Evolutionary conservation across 2,797 vertebrate species (phyloP), one percentile per base, ranked within the genome.

Genomic region (Sebastes taczanowskii): DNA sequence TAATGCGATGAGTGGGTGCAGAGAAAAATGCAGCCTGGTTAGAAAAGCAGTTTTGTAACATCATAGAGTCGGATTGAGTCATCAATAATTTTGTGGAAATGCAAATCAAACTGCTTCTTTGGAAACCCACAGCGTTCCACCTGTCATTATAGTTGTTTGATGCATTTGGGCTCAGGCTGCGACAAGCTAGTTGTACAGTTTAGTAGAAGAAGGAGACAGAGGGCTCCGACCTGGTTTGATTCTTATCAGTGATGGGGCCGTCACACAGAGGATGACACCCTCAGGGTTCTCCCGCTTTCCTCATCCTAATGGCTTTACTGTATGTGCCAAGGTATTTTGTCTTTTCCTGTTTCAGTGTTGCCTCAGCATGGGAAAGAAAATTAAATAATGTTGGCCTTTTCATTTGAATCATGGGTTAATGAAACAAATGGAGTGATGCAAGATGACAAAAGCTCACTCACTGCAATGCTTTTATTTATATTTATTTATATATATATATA

Each of bases 161-260:
- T 25, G 2, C 20, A 9, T 35, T 14, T 35, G n/a, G 5, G 10
- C 34, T 25, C 35, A 27, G 63, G 23, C 23, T 14, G 14, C 4
- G 16, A n/a, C 10, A n/a, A n/a, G 25, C 25, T 49, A 0, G 42
- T 22, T 61, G 14, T 29, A 29, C 14, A 25, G 22, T 46, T 71
- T 5, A 25, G 14, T 30, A 35, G 22, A 32, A 60, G 38, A 25
- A 30, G 20, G 59, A 52, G 22, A 38, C 35, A 2, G 18, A 66
- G 34, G 53, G 42, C 69, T 61, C 4, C 32, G 71, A 62, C 22
- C 58, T 80, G 53, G 60, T 69, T 72, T 84, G 62, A 83, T 86
- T 72, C 29, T 74, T 64, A 81, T 86, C 60, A 76, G 18, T 49
- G 74, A 66, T 22, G 67, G 52, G 30, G 42, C 11, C 0, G 7